These are phyloP conservation scores for Lasaia peninsularis DNA, from an alignment of 1,140 invertebrate species.

Conservation along the genomic window DNA sequence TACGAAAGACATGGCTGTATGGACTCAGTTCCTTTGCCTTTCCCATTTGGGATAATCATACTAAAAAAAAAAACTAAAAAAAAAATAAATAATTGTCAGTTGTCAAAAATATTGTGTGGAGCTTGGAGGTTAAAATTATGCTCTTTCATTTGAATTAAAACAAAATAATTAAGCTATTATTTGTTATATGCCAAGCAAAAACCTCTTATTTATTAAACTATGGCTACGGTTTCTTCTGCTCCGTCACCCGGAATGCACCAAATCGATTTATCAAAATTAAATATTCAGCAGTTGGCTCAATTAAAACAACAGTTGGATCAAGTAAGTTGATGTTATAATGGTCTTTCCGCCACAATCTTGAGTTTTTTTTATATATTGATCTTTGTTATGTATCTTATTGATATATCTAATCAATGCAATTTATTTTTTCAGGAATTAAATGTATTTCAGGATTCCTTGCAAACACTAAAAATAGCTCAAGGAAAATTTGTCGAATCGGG, in stretches of 20 bases:
- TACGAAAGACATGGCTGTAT: too few relatives aligned
- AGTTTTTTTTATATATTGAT: conserved; percentile 19
- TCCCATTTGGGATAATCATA: background rate
- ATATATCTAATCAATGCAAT: too few relatives aligned
- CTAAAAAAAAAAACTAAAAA: background rate
- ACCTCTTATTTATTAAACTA: conserved; percentile 45
- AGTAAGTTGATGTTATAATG: conserved; percentile 72
- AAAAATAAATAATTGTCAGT: background rate
- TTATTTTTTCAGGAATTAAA: conserved; percentile 84
- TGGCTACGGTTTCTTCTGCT: conserved; percentile 79
- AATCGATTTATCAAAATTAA: conserved; percentile 87
- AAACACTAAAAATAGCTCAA: conserved; percentile 93
- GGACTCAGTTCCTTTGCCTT: too few relatives aligned
- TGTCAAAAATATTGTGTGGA: conserved; percentile 7
- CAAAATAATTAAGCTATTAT: background rate
- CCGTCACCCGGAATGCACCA: conserved; percentile 81
- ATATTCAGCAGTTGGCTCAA: conserved; percentile 86
- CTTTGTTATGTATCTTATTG: too few relatives aligned
- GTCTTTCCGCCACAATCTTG: conserved; percentile 17
- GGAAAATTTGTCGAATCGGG: conserved; percentile 92
- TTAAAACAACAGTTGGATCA: conserved; percentile 92
- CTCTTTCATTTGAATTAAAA: conserved; percentile 21
- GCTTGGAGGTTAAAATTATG: conserved; percentile 16
- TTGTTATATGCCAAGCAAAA: background rate
- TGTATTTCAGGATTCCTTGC: conserved; percentile 92